A percentile compares a stretch with the other conserved stretches of the same genome.
Conservation (phyloP, 2,797 vertebrate species). For the Paramormyrops hopkinsi region DNA sequence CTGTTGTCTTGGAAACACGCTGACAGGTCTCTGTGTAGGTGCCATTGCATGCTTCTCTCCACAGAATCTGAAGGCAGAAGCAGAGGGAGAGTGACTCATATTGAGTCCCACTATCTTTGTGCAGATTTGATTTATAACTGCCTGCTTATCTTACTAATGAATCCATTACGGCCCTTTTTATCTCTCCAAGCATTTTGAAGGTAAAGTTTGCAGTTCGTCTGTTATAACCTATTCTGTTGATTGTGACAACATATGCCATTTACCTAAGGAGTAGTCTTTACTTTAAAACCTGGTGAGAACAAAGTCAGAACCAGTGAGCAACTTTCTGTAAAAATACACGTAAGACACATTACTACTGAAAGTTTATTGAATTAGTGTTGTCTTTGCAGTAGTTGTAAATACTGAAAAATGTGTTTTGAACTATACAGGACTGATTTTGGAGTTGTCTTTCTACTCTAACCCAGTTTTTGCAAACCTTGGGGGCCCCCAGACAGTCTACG, state of each 20-base stretch:
- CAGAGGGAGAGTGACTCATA: constrained; percentile 15
- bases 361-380: background rate
- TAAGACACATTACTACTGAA: background rate
- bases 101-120: background rate
- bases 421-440: background rate
- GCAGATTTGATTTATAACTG: constrained; percentile 19
- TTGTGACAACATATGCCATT: background rate
- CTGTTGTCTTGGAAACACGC: constrained; percentile 18
- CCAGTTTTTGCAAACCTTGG: background rate
- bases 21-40: constrained; percentile 12
- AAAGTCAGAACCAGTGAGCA: background rate
- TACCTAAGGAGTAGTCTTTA: background rate
- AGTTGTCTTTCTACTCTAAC: background rate
- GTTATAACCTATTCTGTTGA: background rate
- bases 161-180: constrained; percentile 14
- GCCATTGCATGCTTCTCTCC: constrained; percentile 3
- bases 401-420: background rate
- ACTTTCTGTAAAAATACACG: background rate
- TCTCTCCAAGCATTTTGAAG: background rate
- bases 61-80: constrained; percentile 16
- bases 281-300: background rate
- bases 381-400: background rate
- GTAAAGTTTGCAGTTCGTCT: background rate
- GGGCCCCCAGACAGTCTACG: background rate
- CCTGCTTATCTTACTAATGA: constrained; percentile 22